Evolutionary conservation across 2,888 invertebrate genomes (phyloP).

Genomic region (Vesta saturnalis): DNA sequence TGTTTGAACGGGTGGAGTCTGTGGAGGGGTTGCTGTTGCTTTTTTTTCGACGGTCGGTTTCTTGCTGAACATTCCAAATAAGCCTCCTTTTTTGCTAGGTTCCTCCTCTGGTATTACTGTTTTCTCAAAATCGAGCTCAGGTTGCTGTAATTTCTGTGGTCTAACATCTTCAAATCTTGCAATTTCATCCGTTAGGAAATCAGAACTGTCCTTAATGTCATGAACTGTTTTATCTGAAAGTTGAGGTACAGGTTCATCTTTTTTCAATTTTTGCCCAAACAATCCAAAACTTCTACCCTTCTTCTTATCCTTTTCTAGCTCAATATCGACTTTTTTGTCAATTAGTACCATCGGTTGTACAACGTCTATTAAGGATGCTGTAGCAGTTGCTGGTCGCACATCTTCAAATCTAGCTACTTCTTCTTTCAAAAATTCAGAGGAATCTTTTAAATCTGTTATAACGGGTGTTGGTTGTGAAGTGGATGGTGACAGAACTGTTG

Average conservation of each 20-base stretch:
- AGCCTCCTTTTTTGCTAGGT: not conserved
- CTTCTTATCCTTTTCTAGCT: not conserved
- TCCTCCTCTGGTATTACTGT: not conserved
- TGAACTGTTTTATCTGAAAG: constrained; percentile 21
- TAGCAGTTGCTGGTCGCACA: constrained; percentile 25
- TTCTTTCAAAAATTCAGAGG: constrained; percentile 42
- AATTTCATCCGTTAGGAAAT: constrained; percentile 41
- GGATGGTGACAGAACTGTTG: no score
- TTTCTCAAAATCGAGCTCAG: not conserved
- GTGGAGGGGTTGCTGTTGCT: no score
- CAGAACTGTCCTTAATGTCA: constrained; percentile 22
- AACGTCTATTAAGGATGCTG: not conserved
- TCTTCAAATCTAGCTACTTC: constrained; percentile 44
- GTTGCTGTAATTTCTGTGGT: not conserved
- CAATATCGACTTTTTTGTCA: not conserved
- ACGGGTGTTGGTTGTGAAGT: not conserved
- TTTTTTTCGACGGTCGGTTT: no score
- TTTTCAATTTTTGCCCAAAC: constrained; percentile 15
- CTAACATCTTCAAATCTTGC: constrained; percentile 42
- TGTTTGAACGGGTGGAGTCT: no score
- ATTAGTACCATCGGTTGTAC: not conserved
- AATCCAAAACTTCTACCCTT: not conserved
- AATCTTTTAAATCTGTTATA: constrained; percentile 36
- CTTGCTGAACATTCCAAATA: not conserved
- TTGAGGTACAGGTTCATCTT: constrained; percentile 15